Conservation (phyloP, 2,797 vertebrate genomes). For the Numenius phaeopus region DNA sequence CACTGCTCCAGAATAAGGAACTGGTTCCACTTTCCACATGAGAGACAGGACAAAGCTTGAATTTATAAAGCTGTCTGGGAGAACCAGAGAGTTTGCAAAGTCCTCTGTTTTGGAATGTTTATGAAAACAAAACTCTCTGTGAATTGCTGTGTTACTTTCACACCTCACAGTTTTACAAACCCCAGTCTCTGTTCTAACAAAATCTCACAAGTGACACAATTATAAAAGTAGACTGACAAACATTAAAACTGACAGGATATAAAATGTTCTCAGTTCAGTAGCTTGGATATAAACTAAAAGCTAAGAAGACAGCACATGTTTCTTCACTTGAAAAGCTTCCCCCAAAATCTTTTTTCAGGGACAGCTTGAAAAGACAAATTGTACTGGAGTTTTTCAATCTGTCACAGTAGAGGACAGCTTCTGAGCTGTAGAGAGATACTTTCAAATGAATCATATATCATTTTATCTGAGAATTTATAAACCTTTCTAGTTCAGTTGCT, state of each 20-base stretch:
- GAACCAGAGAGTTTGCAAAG: neutral
- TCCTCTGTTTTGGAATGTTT: neutral
- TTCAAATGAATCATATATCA: conserved; percentile 58
- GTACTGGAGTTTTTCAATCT: conserved; percentile 63
- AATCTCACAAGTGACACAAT: conserved; percentile 12
- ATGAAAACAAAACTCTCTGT: neutral
- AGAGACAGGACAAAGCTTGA: neutral
- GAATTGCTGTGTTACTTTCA: neutral
- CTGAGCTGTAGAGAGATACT: conserved; percentile 40
- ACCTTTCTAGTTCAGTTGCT: neutral
- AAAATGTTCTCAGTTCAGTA: conserved; percentile 39
- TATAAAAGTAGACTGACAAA: conserved; percentile 11
- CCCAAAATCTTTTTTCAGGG: conserved; percentile 54
- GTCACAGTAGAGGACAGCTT: conserved; percentile 50
- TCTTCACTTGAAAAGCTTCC: conserved; percentile 52
- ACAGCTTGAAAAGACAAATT: conserved; percentile 69
- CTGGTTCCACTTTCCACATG: neutral
- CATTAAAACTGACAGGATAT: conserved; percentile 20
- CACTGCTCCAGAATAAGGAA: neutral
- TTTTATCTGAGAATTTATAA: conserved; percentile 59
- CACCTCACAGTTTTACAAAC: neutral
- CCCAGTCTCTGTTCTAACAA: neutral
- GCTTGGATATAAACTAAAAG: conserved; percentile 33
- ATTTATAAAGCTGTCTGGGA: neutral
- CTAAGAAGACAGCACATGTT: conserved; percentile 14